phyloP scores from a whole-genome alignment of 1,140 invertebrate species.

The Wiebesia pumilae region DNA sequence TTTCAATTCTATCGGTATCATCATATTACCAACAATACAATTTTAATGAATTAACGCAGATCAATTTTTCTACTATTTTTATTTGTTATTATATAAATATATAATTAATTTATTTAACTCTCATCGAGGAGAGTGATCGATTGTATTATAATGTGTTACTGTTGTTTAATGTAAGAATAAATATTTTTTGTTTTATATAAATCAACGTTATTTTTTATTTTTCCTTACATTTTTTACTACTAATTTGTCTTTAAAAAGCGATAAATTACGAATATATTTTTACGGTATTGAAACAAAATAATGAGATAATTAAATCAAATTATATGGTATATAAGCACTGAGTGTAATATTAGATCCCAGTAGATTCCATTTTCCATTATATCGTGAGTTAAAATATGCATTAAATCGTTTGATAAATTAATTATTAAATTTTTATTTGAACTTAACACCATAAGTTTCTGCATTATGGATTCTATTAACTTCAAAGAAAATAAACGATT shows the following conservation, averaged over 20 bases:
- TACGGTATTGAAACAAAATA: not conserved
- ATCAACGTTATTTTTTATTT: not conserved
- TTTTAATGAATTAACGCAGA: not conserved
- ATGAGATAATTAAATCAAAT: not conserved
- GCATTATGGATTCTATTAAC: conserved; percentile 24
- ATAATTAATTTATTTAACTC: conserved; percentile 46
- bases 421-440: conserved; percentile 38
- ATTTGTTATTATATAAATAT: conserved; percentile 16
- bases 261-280: not conserved
- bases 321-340: not conserved
- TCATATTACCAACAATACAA: not conserved
- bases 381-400: conserved; percentile 25
- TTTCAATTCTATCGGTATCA: not conserved
- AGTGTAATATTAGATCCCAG: not conserved
- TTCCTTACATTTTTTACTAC: not conserved
- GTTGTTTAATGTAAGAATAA: conserved; percentile 51
- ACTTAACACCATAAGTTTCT: conserved; percentile 30
- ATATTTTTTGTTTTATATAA: conserved; percentile 55
- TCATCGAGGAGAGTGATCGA: conserved; percentile 32
- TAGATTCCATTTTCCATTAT: conserved; percentile 8
- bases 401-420: conserved; percentile 30
- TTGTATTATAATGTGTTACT: conserved; percentile 54
- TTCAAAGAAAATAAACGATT: not conserved
- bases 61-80: conserved; percentile 12
- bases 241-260: not conserved